Evolutionary conservation across 1,140 invertebrate genomes (phyloP), one percentile per base, ranked within the genome.

Genomic region (Drosophila eugracilis): DNA sequence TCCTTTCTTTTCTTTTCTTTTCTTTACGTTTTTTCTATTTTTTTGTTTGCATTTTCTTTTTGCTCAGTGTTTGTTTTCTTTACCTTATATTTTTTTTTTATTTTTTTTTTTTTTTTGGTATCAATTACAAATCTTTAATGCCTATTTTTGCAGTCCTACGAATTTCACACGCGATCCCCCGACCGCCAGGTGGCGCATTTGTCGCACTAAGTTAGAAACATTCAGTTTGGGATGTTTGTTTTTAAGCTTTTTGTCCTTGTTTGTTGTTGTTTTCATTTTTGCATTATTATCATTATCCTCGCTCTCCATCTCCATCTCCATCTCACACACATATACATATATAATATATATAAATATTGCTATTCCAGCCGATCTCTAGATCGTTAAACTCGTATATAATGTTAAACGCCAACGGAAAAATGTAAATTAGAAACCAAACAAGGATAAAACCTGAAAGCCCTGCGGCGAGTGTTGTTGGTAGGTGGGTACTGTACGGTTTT

Each of bases 141-240:
- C 62, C 54, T 73, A 57, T 60, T 73, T 60, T 73, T 60, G 75
- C 75, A 78, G 76, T 78, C 76, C 76, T 78, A 78, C 54, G 45
- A 69, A 57, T 73, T 67, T 59, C 49, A 60, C 49, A 37, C 50
- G 57, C 57, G 37, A 22, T 36, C 34, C 14, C 14, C 34, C 34
- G 34, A 36, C 36, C 36, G 36, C 36, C 36, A 39, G 36, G 36
- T 39, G 36, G 36, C 36, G 36, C 57, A 19, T 39, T 48, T 9
- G 50, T 19, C 50, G 58, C 58, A 28, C 59, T 53, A 54, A 53
- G 74, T 72, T 72, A 37, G 66, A 72, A 78, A 71, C 54, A 60
- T 78, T 73, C 66, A 55, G 42, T 71, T 71, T 62, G 32, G 66
- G 28, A 37, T 10, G 12, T 32, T 21, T 28, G n/a, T 15, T 32